Percentiles rank a stretch among this genome's conserved stretches.
Evolutionary conservation across 2,113 vertebrate species (phyloP).

Genomic region (Dipodomys stephensi): DNA sequence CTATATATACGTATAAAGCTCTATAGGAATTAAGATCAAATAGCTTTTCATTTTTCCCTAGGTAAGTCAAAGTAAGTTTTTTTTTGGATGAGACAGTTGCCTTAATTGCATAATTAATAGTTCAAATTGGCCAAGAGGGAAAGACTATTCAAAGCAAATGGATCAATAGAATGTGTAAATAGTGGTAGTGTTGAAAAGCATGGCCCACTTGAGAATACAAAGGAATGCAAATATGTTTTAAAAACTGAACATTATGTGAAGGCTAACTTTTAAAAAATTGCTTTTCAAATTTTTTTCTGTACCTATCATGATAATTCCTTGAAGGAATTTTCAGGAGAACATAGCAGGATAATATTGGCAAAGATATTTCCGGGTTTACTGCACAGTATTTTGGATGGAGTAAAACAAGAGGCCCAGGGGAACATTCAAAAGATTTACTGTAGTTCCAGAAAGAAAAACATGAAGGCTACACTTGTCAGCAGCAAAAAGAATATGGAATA

Average conservation of each 20-base stretch:
- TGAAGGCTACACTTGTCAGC: not conserved
- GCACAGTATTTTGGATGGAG: not conserved
- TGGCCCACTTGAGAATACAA: not conserved
- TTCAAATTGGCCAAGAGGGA: not conserved
- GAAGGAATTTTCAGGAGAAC: not conserved
- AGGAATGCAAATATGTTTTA: not conserved
- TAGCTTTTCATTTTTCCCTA: not conserved
- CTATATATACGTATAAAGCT: not conserved
- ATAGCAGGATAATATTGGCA: not conserved
- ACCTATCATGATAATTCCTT: not conserved
- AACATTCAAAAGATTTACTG: not conserved
- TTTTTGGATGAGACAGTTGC: not conserved
- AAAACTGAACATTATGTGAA: not conserved
- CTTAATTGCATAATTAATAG: not conserved
- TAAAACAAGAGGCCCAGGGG: not conserved
- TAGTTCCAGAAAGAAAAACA: not conserved
- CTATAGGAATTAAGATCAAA: not conserved
- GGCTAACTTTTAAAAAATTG: not conserved
- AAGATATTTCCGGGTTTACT: not conserved
- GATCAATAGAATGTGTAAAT: not conserved
- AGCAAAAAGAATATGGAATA: too few relatives aligned
- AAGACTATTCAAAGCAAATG: not conserved
- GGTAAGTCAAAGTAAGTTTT: not conserved
- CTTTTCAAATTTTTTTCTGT: too few relatives aligned
- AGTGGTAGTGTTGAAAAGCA: not conserved